phyloP scores from a whole-genome alignment of 2,797 vertebrate genomes.

The Microhierax caerulescens region DNA sequence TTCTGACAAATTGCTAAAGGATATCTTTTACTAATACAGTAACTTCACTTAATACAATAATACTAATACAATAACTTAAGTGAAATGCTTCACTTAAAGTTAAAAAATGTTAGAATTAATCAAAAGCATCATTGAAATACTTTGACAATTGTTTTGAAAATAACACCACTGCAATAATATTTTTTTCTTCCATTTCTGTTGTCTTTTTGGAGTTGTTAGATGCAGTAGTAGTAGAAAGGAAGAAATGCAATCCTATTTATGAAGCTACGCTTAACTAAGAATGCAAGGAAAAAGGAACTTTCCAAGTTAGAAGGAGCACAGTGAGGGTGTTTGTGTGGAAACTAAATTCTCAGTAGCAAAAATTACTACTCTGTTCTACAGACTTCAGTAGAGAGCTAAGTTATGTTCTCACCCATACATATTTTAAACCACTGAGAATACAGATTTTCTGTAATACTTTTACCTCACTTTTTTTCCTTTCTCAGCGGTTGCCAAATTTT shows the following conservation, averaged over 20 bases:
- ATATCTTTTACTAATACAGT: neutral
- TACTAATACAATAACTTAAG: neutral
- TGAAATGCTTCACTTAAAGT: neutral
- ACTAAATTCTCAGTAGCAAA: neutral
- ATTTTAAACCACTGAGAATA: neutral
- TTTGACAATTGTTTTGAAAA: neutral
- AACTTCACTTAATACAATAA: too few relatives aligned
- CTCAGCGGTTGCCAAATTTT: neutral
- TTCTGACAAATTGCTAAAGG: neutral
- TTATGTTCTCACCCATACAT: neutral
- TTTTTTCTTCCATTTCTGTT: neutral
- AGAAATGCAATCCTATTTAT: neutral
- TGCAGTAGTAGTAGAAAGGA: neutral
- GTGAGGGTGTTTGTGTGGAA: neutral
- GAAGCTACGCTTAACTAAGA: neutral
- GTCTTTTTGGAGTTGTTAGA: neutral
- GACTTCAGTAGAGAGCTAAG: neutral
- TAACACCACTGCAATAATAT: neutral
- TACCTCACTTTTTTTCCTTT: neutral
- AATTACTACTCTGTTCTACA: neutral
- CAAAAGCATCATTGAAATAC: neutral
- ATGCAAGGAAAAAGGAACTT: neutral
- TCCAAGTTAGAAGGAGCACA: neutral
- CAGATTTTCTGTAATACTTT: neutral
- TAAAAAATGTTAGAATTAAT: neutral